These are phyloP conservation scores for Arion vulgaris DNA, from an alignment of 1,140 invertebrate species.

Conservation along the genomic window DNA sequence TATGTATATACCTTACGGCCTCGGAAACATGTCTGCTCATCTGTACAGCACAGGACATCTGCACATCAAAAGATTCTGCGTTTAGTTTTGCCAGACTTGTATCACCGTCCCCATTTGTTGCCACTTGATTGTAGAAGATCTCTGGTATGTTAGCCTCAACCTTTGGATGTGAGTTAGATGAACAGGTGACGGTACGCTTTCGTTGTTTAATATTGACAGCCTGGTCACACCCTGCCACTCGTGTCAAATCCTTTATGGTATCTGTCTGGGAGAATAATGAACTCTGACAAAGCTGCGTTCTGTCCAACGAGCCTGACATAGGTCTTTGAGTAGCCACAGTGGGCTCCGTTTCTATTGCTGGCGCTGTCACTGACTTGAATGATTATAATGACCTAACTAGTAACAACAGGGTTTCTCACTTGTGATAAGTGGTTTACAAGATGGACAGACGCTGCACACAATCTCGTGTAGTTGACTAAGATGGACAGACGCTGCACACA, in stretches of 20 bases:
- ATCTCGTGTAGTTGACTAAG: no score
- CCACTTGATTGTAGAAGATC: neutral
- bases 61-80: neutral
- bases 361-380: no score
- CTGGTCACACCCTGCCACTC: neutral
- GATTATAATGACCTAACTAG: no score
- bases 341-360: neutral
- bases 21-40: no score
- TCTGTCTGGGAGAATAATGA: neutral
- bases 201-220: neutral
- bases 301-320: neutral
- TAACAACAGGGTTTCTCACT: no score
- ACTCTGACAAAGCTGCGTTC: neutral
- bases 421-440: no score
- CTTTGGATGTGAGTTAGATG: neutral
- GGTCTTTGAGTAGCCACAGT: neutral
- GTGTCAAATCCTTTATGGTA: neutral
- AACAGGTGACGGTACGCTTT: neutral
- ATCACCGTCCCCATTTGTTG: neutral
- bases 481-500: no score
- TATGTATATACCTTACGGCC: no score
- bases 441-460: no score
- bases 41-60: no score
- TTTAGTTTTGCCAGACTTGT: neutral
- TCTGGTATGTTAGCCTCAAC: neutral